Base-by-base conservation (phyloP, 2,888 invertebrate species). In the Leptinotarsa tumamoca region DNA sequence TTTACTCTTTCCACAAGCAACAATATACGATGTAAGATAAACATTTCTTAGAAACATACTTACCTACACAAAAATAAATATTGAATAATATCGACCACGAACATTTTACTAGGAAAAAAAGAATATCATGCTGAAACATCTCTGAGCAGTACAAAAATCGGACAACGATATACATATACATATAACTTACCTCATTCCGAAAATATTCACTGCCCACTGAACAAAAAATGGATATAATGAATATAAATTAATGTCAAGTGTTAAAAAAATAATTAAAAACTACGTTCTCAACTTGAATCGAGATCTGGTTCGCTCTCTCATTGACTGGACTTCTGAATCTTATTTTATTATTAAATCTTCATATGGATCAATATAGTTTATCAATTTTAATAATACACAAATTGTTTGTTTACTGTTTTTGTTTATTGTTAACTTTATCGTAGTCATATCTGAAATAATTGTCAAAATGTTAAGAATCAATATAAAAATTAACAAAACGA, bases 171-270 rank as follows among this genome's bases (percentile, higher is more conserved):
- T 67, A 67, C n/a, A n/a, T n/a, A n/a, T n/a, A n/a, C n/a, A n/a
- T n/a, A n/a, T 67, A 67, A 4, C 50, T n/a, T 67, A 17, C 14
- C 68, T 51, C 68, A 52, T 68, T 51, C 27, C 51, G 51, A 68
- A 68, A 51, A 68, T 68, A 23, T 68, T 68, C 23, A 68, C 51
- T 51, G 51, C 68, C 68, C 51, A 52, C 21, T 68, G 68, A 52
- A 68, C 68, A 10, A 68, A 68, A 68, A 68, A 68, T 67, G 49
- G 52, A 68, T 68, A 68, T 68, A 68, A 68, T 68, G 68, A 68
- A 68, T 51, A 68, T 68, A 68, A 68, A 52, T 68, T 50, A 51
- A 23, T 4, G 3, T 68, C 68, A 68, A 68, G 21, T 68, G 68
- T 51, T 68, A 68, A 68, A 51, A 68, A 68, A 68, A 68, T 68